Evolutionary conservation across 2,888 invertebrate genomes (phyloP).

Genomic region (Romanomermis culicivorax): DNA sequence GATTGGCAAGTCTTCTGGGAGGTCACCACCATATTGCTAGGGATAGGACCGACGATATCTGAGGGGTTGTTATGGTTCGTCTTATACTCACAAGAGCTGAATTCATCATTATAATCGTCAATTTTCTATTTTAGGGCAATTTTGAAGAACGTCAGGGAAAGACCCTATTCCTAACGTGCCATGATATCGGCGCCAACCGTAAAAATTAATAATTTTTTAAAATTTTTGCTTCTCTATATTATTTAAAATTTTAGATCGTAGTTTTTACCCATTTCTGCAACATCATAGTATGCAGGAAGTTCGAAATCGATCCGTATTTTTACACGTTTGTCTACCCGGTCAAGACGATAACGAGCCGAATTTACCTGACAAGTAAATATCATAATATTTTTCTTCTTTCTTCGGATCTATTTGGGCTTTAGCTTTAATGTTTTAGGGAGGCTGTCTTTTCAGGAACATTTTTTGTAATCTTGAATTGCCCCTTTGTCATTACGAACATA

Average conservation of each 20-base stretch:
- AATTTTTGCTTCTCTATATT: background rate
- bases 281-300: constrained; percentile 62
- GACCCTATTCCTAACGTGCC: constrained; percentile 64
- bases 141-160: constrained; percentile 53
- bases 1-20: too few relatives aligned
- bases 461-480: background rate
- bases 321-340: constrained; percentile 63
- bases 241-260: constrained; percentile 40
- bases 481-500: too few relatives aligned
- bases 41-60: too few relatives aligned
- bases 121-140: constrained; percentile 46
- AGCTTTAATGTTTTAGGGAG: too few relatives aligned
- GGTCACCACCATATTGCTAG: too few relatives aligned
- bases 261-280: constrained; percentile 58
- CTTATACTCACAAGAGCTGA: too few relatives aligned
- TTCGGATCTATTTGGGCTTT: background rate
- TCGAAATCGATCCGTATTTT: constrained; percentile 59
- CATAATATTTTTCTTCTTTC: constrained; percentile 17
- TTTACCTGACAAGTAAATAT: constrained; percentile 51
- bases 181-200: constrained; percentile 53
- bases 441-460: background rate
- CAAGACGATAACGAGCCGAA: constrained; percentile 60
- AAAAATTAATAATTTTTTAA: constrained; percentile 16
- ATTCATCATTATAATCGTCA: too few relatives aligned
- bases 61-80: too few relatives aligned